Evolutionary conservation across 1,140 invertebrate species (phyloP).

Genomic region (Uloborus diversus): DNA sequence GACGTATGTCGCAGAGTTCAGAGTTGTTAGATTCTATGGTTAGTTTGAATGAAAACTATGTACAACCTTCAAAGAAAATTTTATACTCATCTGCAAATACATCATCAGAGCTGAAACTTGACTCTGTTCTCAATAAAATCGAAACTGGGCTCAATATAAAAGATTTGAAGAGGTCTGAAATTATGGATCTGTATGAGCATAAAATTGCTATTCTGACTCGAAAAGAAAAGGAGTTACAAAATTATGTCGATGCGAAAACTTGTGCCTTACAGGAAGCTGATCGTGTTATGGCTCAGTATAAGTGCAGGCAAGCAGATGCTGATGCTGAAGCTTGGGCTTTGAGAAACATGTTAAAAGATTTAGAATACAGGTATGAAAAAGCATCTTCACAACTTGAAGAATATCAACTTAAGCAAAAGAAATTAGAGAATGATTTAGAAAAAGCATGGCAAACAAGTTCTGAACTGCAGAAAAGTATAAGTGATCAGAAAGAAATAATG

Average conservation of each 20-base stretch:
- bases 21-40: slow-evolving; percentile 7
- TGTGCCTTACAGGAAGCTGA: slow-evolving; percentile 65
- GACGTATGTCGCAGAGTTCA: not conserved
- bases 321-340: slow-evolving; percentile 65
- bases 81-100: not conserved
- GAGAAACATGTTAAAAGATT: slow-evolving; percentile 61
- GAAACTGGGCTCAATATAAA: slow-evolving; percentile 61
- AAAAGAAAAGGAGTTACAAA: slow-evolving; percentile 66
- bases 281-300: slow-evolving; percentile 63
- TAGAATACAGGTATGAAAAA: slow-evolving; percentile 7
- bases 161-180: slow-evolving; percentile 63
- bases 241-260: slow-evolving; percentile 65
- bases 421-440: not conserved
- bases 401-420: not conserved
- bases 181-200: slow-evolving; percentile 66
- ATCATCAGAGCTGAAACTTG: slow-evolving; percentile 10
- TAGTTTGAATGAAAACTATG: too few relatives aligned
- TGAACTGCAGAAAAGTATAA: slow-evolving; percentile 6
- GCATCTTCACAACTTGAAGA: slow-evolving; percentile 40
- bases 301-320: slow-evolving; percentile 62
- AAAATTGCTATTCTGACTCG: slow-evolving; percentile 62
- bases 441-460: slow-evolving; percentile 5
- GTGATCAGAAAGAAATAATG: slow-evolving; percentile 25
- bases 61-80: not conserved
- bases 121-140: slow-evolving; percentile 39